A percentile compares a stretch with the other conserved stretches of the same genome.
phyloP scores from a whole-genome alignment of 2,888 invertebrate genomes.

The Macaria liturata region DNA sequence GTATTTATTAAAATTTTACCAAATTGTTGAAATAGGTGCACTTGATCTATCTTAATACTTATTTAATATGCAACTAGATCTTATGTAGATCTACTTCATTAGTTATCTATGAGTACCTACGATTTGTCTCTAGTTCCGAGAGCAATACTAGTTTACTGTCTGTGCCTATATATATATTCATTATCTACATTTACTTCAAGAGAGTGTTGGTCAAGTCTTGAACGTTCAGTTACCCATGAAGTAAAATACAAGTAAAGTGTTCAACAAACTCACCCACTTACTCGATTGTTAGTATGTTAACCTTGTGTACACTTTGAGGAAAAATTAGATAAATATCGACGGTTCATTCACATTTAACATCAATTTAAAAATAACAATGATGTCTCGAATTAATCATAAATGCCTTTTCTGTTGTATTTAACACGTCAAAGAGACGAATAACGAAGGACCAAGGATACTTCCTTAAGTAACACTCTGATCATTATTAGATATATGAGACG shows the following conservation, averaged over 20 bases:
- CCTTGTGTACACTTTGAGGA: conserved; percentile 14
- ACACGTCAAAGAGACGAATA: conserved; percentile 6
- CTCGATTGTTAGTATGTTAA: conserved; percentile 1
- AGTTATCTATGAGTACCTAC: no score
- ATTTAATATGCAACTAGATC: no score
- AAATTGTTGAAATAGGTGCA: no score
- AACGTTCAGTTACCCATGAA: neutral
- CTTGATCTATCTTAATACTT: no score
- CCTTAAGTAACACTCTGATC: conserved; percentile 1
- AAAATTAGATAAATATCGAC: conserved; percentile 11
- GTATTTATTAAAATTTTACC: no score
- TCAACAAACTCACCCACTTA: conserved; percentile 5
- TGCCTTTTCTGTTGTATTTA: conserved; percentile 4
- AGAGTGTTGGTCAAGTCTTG: no score
- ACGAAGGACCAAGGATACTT: conserved; percentile 9
- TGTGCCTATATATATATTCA: no score
- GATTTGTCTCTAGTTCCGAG: no score
- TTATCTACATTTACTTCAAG: no score
- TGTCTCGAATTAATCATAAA: neutral
- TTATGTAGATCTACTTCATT: no score
- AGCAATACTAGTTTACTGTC: no score
- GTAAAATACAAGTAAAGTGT: conserved; percentile 7
- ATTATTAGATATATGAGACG: no score
- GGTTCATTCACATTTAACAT: conserved; percentile 18
- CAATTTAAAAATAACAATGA: conserved; percentile 6